phyloP scores from a whole-genome alignment of 2,797 vertebrate genomes.

The Sebastes vulpes region DNA sequence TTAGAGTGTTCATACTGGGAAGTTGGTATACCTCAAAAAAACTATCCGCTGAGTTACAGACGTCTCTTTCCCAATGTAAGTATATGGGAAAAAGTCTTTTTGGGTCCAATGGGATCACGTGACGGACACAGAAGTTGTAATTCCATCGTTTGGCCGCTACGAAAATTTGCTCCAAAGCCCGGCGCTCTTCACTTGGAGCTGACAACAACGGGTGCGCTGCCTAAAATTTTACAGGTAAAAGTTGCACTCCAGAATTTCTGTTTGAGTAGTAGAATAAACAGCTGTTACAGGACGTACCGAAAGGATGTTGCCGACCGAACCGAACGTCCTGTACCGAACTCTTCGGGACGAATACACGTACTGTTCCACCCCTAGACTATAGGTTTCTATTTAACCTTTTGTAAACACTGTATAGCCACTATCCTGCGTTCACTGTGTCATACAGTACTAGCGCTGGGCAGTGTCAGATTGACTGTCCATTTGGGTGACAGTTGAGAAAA shows the following conservation, averaged over 20 bases:
- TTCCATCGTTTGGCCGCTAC: no score
- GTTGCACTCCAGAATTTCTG: accelerated
- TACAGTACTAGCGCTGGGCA: not conserved
- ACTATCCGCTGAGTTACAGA: accelerated
- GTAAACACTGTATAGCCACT: not conserved
- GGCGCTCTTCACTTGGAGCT: no score
- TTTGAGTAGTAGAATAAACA: no score
- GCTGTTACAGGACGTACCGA: no score
- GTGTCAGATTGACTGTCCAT: conserved; percentile 2
- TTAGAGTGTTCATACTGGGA: accelerated
- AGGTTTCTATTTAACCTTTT: not conserved
- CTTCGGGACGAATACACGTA: no score
- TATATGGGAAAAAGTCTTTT: no score
- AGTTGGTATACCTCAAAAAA: accelerated
- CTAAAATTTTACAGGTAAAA: accelerated
- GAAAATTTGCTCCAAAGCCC: no score
- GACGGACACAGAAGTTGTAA: accelerated
- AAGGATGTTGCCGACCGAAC: no score
- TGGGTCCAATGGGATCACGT: no score
- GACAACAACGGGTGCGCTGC: accelerated
- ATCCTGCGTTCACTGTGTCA: not conserved
- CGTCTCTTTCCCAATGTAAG: accelerated
- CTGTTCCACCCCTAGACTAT: no score
- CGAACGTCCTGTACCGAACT: no score
- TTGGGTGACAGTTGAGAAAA: conserved; percentile 10